Evolutionary conservation across 1,140 invertebrate genomes (phyloP).

Genomic region (Eubasilissa regina): DNA sequence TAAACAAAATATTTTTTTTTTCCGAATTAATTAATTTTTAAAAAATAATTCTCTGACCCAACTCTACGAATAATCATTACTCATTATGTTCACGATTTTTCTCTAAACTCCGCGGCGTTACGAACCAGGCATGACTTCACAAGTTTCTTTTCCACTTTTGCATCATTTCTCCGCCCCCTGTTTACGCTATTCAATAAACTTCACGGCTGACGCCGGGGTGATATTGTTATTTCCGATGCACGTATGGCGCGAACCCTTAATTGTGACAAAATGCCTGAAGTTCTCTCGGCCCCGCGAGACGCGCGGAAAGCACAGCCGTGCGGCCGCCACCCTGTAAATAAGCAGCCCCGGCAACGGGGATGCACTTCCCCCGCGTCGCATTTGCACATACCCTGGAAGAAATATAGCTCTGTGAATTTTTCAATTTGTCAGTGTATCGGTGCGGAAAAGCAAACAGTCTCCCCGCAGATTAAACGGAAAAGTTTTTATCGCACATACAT

Average conservation of each 20-base stretch:
- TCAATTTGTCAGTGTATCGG: conserved; percentile 50
- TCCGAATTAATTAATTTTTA: no score
- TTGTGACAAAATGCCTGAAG: conserved; percentile 10
- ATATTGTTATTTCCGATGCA: background rate
- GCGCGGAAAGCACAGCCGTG: background rate
- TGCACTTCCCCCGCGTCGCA: background rate
- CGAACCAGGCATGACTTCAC: no score
- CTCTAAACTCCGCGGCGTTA: no score
- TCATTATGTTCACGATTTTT: no score
- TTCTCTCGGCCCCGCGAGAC: background rate
- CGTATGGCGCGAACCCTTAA: background rate
- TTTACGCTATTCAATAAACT: no score
- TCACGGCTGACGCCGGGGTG: no score
- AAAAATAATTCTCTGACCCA: background rate
- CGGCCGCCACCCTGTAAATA: background rate
- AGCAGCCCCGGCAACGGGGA: background rate
- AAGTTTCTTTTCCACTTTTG: background rate
- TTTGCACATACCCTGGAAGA: background rate
- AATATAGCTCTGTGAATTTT: conserved; percentile 29
- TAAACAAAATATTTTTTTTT: no score
- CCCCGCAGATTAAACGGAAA: conserved; percentile 47
- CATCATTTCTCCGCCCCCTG: background rate
- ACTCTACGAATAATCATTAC: background rate
- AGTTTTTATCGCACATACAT: conserved; percentile 57
- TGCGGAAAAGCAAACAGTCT: conserved; percentile 45